Conservation (phyloP, 1,140 invertebrate genomes). For the Apis cerana region DNA sequence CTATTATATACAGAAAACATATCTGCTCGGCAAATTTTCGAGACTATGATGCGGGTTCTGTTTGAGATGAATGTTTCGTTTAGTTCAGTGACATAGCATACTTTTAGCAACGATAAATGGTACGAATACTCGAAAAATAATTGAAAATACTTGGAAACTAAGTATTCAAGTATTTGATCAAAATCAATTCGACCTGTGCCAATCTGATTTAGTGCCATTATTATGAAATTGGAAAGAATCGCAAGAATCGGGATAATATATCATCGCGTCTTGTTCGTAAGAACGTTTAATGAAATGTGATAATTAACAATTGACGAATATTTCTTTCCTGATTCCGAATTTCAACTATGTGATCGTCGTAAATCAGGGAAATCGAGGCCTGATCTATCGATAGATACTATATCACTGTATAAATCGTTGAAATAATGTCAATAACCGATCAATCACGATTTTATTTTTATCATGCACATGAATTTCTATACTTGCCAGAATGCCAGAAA, state of each 20-base stretch:
- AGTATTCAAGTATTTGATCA: no score
- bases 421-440: background rate
- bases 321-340: background rate
- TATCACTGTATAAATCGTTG: background rate
- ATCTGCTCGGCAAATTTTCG: background rate
- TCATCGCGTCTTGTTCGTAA: background rate
- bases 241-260: no score
- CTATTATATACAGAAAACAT: background rate
- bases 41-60: background rate
- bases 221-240: no score
- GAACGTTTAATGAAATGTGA: conserved; percentile 1
- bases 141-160: no score
- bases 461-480: background rate
- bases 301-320: background rate
- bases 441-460: background rate
- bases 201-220: no score
- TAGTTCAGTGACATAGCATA: no score
- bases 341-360: no score
- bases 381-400: background rate
- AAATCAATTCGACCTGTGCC: no score
- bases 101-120: no score
- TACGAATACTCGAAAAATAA: no score
- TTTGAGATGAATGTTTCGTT: background rate
- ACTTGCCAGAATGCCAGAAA: background rate
- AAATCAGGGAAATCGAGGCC: background rate